Evolutionary conservation across 30 jellyfish, hydroid and myxozoan species (phyloP).

Genomic region (Mastigias papua): DNA sequence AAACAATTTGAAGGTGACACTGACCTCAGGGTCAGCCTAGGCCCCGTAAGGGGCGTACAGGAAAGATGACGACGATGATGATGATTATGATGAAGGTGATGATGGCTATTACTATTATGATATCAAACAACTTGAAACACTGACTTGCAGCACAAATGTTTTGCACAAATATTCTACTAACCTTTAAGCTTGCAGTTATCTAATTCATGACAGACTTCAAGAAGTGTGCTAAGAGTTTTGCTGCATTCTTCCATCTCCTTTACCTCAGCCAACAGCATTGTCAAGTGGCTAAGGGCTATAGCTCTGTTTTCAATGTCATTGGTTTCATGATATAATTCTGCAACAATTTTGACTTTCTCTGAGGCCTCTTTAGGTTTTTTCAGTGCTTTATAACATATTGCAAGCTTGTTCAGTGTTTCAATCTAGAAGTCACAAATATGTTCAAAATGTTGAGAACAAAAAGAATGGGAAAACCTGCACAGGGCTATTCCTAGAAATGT

Average conservation of each 20-base stretch:
- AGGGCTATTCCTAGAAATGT: too few relatives aligned
- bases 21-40: too few relatives aligned
- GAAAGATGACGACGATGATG: too few relatives aligned
- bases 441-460: background rate
- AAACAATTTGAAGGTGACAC: too few relatives aligned
- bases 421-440: constrained; percentile 42
- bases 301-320: constrained; percentile 72
- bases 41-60: too few relatives aligned
- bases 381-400: constrained; percentile 73
- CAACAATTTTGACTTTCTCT: constrained; percentile 57
- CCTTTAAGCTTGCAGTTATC: constrained; percentile 86
- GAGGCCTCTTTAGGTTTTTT: constrained; percentile 65
- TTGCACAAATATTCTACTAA: background rate
- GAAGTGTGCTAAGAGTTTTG: constrained; percentile 65
- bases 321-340: constrained; percentile 55
- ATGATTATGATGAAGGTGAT: too few relatives aligned
- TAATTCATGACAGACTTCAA: constrained; percentile 86
- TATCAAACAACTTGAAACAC: too few relatives aligned
- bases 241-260: constrained; percentile 92
- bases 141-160: too few relatives aligned
- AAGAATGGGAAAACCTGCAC: too few relatives aligned
- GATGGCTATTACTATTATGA: too few relatives aligned
- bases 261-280: constrained; percentile 69
- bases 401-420: constrained; percentile 83
- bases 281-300: constrained; percentile 62